Conservation (phyloP, 2,888 invertebrate genomes). For the Didymodactylos carnosus region DNA sequence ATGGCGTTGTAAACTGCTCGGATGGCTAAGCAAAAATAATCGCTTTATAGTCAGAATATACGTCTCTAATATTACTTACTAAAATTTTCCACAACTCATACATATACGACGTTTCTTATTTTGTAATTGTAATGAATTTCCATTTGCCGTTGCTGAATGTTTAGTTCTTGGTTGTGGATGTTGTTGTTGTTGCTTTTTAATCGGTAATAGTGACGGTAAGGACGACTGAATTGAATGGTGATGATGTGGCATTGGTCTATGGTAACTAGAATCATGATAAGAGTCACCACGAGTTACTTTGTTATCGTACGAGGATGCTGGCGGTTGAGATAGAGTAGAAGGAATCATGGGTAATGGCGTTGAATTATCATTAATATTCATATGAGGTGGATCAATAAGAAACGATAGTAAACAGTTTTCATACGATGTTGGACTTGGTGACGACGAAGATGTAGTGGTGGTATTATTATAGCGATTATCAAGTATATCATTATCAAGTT, state of each 20-base stretch:
- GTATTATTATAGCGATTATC: no score
- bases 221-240: no score
- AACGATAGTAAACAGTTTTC: not conserved
- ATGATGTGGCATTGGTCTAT: no score
- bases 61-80: not conserved
- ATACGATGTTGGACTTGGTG: not conserved
- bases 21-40: not conserved
- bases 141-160: not conserved
- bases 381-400: no score
- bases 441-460: not conserved
- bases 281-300: no score
- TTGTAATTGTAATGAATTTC: not conserved
- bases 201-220: not conserved
- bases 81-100: not conserved
- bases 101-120: not conserved
- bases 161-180: not conserved
- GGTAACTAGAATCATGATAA: no score
- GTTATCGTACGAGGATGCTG: not conserved
- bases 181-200: not conserved
- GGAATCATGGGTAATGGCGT: no score
- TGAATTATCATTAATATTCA: no score
- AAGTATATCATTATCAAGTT: not conserved
- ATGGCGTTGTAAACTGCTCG: not conserved
- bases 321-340: not conserved
- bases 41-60: no score